A percentile compares a stretch with the other conserved stretches of the same genome.
Evolutionary conservation across 1,140 invertebrate species (phyloP).

Genomic region (Cherax quadricarinatus): DNA sequence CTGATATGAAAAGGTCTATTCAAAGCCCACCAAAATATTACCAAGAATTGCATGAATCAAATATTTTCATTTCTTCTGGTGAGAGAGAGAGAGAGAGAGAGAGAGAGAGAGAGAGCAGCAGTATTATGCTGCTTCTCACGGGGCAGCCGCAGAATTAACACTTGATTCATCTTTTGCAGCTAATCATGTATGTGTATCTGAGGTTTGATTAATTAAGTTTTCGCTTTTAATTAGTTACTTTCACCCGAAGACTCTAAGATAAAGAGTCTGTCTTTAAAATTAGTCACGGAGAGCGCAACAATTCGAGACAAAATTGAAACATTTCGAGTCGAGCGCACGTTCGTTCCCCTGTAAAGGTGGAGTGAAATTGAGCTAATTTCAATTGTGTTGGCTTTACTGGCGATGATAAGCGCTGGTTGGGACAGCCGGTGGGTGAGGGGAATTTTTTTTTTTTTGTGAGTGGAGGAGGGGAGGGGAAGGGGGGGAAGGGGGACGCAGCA

Average conservation of each 20-base stretch:
- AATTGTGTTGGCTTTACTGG: constrained; percentile 69
- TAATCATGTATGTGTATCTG: too few species aligned
- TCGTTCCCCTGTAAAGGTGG: constrained; percentile 53
- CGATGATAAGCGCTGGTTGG: constrained; percentile 64
- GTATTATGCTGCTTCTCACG: too few species aligned
- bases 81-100: too few species aligned
- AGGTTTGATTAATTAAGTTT: too few species aligned
- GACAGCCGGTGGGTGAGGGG: constrained; percentile 3
- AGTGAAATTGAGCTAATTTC: constrained; percentile 71
- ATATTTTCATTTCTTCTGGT: constrained; percentile 36
- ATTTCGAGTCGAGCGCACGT: constrained; percentile 43
- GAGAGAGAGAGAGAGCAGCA: too few species aligned
- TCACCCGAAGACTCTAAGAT: too few species aligned
- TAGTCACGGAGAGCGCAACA: constrained; percentile 5
- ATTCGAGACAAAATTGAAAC: constrained; percentile 17
- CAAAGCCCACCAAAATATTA: constrained; percentile 62
- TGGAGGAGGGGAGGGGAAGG: neutral
- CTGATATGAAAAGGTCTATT: constrained; percentile 67
- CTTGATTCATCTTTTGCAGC: too few species aligned
- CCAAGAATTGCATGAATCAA: constrained; percentile 45
- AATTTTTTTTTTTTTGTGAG: neutral
- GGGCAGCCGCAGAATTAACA: too few species aligned
- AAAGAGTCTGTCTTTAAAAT: too few species aligned
- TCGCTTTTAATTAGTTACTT: too few species aligned
- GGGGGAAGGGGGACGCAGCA: neutral